Conservation (phyloP, 2,797 vertebrate genomes). For the Melanotaenia trifasciata region DNA sequence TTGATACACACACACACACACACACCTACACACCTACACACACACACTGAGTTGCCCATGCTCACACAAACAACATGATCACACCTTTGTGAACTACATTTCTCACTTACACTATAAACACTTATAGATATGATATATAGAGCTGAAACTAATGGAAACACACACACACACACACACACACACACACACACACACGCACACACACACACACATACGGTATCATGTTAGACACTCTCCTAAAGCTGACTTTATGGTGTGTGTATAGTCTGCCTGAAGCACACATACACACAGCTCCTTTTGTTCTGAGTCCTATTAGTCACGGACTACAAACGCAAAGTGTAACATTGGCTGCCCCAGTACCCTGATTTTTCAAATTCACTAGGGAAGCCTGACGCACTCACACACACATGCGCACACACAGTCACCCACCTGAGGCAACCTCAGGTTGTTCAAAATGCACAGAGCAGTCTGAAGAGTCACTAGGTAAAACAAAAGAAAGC, state of each 20-base stretch:
- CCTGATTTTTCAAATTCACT: conserved; percentile 62
- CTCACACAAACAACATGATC: conserved; percentile 20
- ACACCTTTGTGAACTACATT: conserved; percentile 18
- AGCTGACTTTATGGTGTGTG: conserved; percentile 39
- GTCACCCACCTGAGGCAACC: conserved; percentile 58
- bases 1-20: neutral
- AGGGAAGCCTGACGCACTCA: conserved; percentile 47
- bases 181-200: conserved; percentile 5
- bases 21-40: conserved; percentile 5
- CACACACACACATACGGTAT: neutral
- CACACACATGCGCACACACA: conserved; percentile 31
- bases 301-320: conserved; percentile 58
- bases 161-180: conserved; percentile 11
- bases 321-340: conserved; percentile 55
- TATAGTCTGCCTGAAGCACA: conserved; percentile 30
- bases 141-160: conserved; percentile 8
- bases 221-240: conserved; percentile 37
- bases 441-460: conserved; percentile 43
- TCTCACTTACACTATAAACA: conserved; percentile 18
- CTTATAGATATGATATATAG: neutral
- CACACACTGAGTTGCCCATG: conserved; percentile 1
- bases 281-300: conserved; percentile 21
- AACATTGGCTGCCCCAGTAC: conserved; percentile 66
- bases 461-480: conserved; percentile 25
- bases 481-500: conserved; percentile 15